Conservation (phyloP, 1,140 invertebrate genomes). For the Linepithema humile region DNA sequence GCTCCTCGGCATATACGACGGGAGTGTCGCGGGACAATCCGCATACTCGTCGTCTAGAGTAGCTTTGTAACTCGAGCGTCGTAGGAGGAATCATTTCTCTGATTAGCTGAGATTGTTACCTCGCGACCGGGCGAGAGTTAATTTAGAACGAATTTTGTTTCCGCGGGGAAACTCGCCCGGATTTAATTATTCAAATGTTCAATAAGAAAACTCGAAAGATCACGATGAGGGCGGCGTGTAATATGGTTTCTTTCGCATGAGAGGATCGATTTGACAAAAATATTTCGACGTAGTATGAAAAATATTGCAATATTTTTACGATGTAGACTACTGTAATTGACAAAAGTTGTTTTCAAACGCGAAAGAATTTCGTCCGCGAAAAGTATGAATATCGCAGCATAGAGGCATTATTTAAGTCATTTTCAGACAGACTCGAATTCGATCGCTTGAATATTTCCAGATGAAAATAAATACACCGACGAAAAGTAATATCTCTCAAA, state of each 20-base stretch:
- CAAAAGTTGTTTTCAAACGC: too few species aligned
- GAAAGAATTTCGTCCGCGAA: neutral
- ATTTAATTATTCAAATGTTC: conserved; percentile 24
- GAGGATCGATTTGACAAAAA: conserved; percentile 3
- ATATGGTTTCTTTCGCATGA: neutral
- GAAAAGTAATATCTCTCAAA: too few species aligned
- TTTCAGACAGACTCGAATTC: neutral
- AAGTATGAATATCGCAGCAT: neutral
- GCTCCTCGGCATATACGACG: conserved; percentile 4
- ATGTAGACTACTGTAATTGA: neutral
- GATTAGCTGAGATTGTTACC: conserved; percentile 37
- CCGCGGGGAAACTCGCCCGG: conserved; percentile 3
- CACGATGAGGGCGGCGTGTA: neutral
- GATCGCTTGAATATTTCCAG: neutral
- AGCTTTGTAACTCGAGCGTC: conserved; percentile 48
- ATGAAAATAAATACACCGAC: neutral
- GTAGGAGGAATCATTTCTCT: conserved; percentile 44
- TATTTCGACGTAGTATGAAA: neutral
- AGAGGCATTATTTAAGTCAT: neutral
- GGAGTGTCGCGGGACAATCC: conserved; percentile 11
- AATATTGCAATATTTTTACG: neutral
- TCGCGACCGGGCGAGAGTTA: conserved; percentile 27
- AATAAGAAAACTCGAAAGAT: neutral
- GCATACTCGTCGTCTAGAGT: conserved; percentile 45
- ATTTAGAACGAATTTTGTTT: conserved; percentile 26